A percentile compares a stretch with the other conserved stretches of the same genome.
phyloP scores from a whole-genome alignment of 2,888 invertebrate genomes.

The Heterodera filipjevi region DNA sequence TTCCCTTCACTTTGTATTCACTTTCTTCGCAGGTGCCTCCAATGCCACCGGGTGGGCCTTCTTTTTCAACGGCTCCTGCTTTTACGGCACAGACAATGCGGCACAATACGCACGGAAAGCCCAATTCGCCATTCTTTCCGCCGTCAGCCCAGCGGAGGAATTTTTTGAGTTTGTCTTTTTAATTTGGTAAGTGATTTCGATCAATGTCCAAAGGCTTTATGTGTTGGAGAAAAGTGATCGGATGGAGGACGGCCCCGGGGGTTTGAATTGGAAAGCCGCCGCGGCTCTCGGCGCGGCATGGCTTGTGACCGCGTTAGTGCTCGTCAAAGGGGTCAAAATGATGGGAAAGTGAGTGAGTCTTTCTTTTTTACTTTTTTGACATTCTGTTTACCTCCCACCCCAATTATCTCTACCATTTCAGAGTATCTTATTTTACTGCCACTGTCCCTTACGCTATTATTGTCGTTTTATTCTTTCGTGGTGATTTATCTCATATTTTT shows the following conservation, averaged over 20 bases:
- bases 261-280: constrained; percentile 48
- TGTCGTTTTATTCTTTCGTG: constrained; percentile 53
- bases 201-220: constrained; percentile 42
- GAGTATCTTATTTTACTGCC: constrained; percentile 46
- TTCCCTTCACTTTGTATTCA: too few relatives aligned
- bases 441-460: constrained; percentile 59
- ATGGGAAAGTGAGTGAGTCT: constrained; percentile 40
- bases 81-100: constrained; percentile 23
- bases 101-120: constrained; percentile 20
- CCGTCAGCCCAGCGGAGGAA: constrained; percentile 49
- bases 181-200: constrained; percentile 5
- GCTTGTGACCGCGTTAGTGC: constrained; percentile 49
- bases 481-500: not conserved
- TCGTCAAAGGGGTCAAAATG: constrained; percentile 56
- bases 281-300: constrained; percentile 51
- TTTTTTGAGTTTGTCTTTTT: constrained; percentile 48
- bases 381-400: not conserved
- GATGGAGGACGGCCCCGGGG: constrained; percentile 45
- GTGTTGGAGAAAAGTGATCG: constrained; percentile 46
- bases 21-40: constrained; percentile 25
- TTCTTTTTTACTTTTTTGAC: too few relatives aligned
- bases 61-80: constrained; percentile 43
- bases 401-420: not conserved
- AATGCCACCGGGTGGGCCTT: constrained; percentile 40
- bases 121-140: constrained; percentile 18